Conservation (phyloP, 2,888 invertebrate genomes). For the Oxyscelio sp. region DNA sequence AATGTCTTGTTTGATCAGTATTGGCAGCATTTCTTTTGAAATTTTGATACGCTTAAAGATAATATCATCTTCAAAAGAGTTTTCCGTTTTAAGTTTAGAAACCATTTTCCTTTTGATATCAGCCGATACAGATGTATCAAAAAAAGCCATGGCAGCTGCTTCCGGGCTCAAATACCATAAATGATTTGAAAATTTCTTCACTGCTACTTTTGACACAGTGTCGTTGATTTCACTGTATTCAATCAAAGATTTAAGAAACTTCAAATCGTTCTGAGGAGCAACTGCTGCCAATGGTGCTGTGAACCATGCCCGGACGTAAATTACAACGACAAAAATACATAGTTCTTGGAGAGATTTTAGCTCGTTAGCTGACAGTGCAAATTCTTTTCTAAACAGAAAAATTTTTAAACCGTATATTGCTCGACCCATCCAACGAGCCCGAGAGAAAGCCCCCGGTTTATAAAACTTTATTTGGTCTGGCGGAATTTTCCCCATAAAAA, state of each 20-base stretch:
- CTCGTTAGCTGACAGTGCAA: slow-evolving; percentile 69
- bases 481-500: slow-evolving; percentile 75
- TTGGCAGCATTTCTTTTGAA: not conserved
- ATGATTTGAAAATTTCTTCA: slow-evolving; percentile 53
- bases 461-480: slow-evolving; percentile 62
- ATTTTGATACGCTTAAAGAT: slow-evolving; percentile 1
- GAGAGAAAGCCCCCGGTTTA: too few relatives aligned
- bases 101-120: slow-evolving; percentile 12
- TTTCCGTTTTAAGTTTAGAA: not conserved
- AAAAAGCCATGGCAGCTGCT: too few relatives aligned
- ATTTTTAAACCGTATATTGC: too few relatives aligned
- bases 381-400: slow-evolving; percentile 75
- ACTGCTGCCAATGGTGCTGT: too few relatives aligned
- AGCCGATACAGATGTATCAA: slow-evolving; percentile 19
- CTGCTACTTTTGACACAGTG: slow-evolving; percentile 34
- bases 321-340: slow-evolving; percentile 18
- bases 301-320: slow-evolving; percentile 19
- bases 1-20: slow-evolving; percentile 34
- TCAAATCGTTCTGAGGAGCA: slow-evolving; percentile 70
- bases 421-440: slow-evolving; percentile 80
- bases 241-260: slow-evolving; percentile 64
- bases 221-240: slow-evolving; percentile 13
- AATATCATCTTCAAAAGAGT: not conserved
- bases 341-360: slow-evolving; percentile 37
- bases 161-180: slow-evolving; percentile 69